Conservation (phyloP, 2,797 vertebrate species). For the Sebastes steindachneri region DNA sequence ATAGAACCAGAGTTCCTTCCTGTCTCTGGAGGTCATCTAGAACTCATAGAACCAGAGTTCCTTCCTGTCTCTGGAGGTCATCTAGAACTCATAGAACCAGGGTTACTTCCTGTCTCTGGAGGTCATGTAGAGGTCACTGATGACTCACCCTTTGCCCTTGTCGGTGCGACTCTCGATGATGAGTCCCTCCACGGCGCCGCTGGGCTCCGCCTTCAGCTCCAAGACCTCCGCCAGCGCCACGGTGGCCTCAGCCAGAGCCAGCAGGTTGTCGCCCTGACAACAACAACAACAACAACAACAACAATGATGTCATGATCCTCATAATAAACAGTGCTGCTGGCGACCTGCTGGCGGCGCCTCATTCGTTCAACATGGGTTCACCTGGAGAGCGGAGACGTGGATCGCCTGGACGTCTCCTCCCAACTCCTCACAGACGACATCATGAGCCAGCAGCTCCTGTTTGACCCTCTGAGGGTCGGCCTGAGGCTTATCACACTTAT, state of each 20-base stretch:
- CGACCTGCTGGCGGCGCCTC: no score
- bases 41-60: background rate
- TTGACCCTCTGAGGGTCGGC: conserved; percentile 90
- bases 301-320: background rate
- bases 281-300: background rate
- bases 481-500: conserved; percentile 93
- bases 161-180: conserved; percentile 92
- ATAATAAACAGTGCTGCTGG: background rate
- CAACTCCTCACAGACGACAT: conserved; percentile 93
- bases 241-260: conserved; percentile 90
- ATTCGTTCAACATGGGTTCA: conserved; percentile 43
- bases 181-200: conserved; percentile 86
- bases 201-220: conserved; percentile 90
- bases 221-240: conserved; percentile 91
- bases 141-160: conserved; percentile 90
- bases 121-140: background rate
- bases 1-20: background rate
- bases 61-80: background rate
- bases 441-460: conserved; percentile 87
- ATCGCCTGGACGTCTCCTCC: conserved; percentile 95
- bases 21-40: background rate
- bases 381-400: conserved; percentile 92
- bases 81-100: background rate
- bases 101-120: background rate
- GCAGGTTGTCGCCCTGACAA: conserved; percentile 89